Conservation (phyloP, 37 sponge, comb jelly and placozoan genomes). For the Mnemiopsis leidyi region DNA sequence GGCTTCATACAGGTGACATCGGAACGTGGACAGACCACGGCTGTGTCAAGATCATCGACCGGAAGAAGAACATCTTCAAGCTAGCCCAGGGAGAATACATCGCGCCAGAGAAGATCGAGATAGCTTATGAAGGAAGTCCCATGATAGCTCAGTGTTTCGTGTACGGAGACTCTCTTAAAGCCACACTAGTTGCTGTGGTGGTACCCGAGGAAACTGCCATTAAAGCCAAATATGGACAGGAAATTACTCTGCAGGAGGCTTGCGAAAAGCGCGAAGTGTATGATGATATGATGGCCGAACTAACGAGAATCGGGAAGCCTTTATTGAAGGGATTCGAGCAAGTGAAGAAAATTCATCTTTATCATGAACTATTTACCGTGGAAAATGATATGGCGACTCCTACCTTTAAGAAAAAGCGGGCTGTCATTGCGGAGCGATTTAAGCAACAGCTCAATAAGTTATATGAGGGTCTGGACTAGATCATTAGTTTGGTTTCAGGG, state of each 20-base stretch:
- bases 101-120: slow-evolving; percentile 98
- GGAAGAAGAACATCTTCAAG: slow-evolving; percentile 98
- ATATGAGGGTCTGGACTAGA: slow-evolving; percentile 68
- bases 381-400: slow-evolving; percentile 93
- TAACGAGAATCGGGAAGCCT: slow-evolving; percentile 20
- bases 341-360: slow-evolving; percentile 79
- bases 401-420: slow-evolving; percentile 87
- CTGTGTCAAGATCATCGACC: slow-evolving; percentile 88
- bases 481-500: background rate
- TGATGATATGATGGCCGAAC: slow-evolving; percentile 24
- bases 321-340: slow-evolving; percentile 52
- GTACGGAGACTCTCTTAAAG: slow-evolving; percentile 89
- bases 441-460: slow-evolving; percentile 72
- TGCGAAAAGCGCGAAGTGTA: slow-evolving; percentile 74
- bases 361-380: slow-evolving; percentile 77
- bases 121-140: slow-evolving; percentile 70
- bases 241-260: slow-evolving; percentile 72
- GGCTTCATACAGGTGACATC: slow-evolving; percentile 96
- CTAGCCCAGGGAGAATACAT: slow-evolving; percentile 96
- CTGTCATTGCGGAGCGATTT: slow-evolving; percentile 69
- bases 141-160: slow-evolving; percentile 83
- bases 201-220: slow-evolving; percentile 88
- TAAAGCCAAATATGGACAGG: slow-evolving; percentile 66
- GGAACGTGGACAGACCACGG: slow-evolving; percentile 94
- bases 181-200: slow-evolving; percentile 69